Conservation (phyloP, 2,113 vertebrate species). For the Meriones unguiculatus region DNA sequence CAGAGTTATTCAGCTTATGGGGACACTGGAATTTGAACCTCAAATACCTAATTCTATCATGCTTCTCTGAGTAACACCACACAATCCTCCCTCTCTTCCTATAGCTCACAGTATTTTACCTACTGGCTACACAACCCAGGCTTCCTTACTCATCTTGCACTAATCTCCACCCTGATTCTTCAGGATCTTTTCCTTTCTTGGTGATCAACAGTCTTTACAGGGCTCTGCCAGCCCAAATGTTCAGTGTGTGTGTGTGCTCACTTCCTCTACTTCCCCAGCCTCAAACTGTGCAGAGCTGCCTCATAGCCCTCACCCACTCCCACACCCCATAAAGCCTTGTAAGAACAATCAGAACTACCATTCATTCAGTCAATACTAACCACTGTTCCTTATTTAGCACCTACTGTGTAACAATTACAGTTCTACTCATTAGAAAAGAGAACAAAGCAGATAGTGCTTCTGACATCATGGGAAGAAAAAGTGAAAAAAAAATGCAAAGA, state of each 20-base stretch:
- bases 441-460: neutral
- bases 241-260: neutral
- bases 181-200: neutral
- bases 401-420: neutral
- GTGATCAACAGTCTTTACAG: neutral
- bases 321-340: neutral
- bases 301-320: neutral
- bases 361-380: constrained; percentile 24
- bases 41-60: neutral
- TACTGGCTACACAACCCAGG: neutral
- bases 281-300: neutral
- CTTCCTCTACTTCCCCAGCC: neutral
- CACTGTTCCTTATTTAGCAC: constrained; percentile 15
- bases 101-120: neutral
- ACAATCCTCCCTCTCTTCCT: neutral
- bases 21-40: neutral
- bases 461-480: neutral
- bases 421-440: neutral
- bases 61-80: neutral
- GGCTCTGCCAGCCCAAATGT: neutral
- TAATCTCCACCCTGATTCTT: neutral
- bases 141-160: neutral
- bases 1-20: neutral
- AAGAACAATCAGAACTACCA: neutral
- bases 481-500: neutral